Percentiles rank a stretch among this genome's conserved stretches.
phyloP scores from a whole-genome alignment of 1,140 invertebrate genomes.

The Tetramorium parvispinum region DNA sequence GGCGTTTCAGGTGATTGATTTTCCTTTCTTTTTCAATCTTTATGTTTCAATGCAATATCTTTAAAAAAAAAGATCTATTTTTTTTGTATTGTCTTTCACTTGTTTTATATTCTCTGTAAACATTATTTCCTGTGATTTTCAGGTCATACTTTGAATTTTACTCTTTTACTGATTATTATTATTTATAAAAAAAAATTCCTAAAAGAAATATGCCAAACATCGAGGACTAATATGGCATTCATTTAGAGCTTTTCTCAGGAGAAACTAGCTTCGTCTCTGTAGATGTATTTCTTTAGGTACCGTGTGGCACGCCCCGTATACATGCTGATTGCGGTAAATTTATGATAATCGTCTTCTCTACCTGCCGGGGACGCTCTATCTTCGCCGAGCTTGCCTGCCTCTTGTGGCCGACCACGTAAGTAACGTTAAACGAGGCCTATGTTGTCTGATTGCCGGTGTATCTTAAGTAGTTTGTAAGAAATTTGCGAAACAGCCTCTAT shows the following conservation, averaged over 20 bases:
- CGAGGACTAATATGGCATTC: constrained; percentile 47
- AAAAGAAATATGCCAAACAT: neutral
- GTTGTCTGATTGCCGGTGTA: constrained; percentile 53
- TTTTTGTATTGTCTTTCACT: neutral
- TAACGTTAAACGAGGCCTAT: constrained; percentile 56
- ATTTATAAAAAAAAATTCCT: neutral
- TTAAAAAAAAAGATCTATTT: neutral
- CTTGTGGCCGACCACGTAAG: constrained; percentile 68
- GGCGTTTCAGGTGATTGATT: no score
- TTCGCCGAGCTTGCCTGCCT: constrained; percentile 45
- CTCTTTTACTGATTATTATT: neutral
- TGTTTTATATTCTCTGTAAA: neutral
- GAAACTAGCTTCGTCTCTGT: constrained; percentile 63
- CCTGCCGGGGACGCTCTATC: constrained; percentile 71
- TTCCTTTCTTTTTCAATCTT: no score
- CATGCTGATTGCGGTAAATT: constrained; percentile 79
- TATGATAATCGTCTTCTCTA: constrained; percentile 81
- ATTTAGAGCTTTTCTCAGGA: constrained; percentile 30
- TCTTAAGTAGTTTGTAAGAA: constrained; percentile 46
- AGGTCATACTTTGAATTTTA: neutral
- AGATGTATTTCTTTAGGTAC: constrained; percentile 55
- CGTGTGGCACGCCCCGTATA: constrained; percentile 63
- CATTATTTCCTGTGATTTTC: neutral
- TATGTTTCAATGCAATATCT: neutral
- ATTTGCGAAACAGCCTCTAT: constrained; percentile 26